Percentiles rank a stretch among this genome's conserved stretches.
Conservation (phyloP, 2,888 invertebrate species). For the Erebia epiphron region DNA sequence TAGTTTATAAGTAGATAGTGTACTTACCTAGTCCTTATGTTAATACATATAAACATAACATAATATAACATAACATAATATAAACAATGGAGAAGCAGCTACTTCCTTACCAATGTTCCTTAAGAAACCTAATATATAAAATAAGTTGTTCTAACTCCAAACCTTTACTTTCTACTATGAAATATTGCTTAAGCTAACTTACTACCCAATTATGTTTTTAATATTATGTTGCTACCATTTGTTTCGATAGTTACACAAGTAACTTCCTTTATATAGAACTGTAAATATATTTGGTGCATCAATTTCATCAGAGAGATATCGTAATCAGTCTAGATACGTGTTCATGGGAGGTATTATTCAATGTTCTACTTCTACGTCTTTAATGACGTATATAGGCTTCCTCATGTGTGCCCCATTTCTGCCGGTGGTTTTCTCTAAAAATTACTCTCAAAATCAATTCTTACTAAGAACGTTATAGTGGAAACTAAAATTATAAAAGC, state of each 20-base stretch:
- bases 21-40: too few relatives aligned
- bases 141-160: neutral
- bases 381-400: too few relatives aligned
- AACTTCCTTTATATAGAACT: neutral
- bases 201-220: too few relatives aligned
- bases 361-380: too few relatives aligned
- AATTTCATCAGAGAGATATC: slow-evolving; percentile 4
- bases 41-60: too few relatives aligned
- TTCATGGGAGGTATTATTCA: neutral
- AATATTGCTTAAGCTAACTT: neutral
- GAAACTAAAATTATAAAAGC: too few relatives aligned
- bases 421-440: too few relatives aligned
- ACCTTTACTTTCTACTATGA: neutral
- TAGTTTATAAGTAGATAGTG: too few relatives aligned
- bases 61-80: too few relatives aligned
- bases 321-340: neutral
- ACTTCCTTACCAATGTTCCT: neutral
- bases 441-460: too few relatives aligned
- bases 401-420: too few relatives aligned
- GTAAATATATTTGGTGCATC: neutral
- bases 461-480: too few relatives aligned
- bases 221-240: neutral
- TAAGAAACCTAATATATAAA: neutral
- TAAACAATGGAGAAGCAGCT: neutral
- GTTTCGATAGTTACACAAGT: slow-evolving; percentile 11